Evolutionary conservation across 2,113 vertebrate genomes (phyloP).

Genomic region (Ciconia stormi): DNA sequence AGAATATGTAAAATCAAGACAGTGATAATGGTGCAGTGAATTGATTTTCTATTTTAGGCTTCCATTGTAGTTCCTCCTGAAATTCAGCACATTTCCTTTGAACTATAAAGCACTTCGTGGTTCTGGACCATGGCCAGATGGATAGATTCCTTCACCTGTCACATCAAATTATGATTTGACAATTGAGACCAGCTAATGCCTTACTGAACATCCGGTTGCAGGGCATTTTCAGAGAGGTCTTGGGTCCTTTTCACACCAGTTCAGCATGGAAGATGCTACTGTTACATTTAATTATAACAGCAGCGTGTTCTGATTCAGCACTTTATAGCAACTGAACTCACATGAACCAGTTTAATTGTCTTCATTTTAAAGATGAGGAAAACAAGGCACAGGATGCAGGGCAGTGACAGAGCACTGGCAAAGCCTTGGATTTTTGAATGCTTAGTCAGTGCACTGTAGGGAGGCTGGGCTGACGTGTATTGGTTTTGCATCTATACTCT

Average conservation of each 20-base stretch:
- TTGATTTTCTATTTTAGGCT: not conserved
- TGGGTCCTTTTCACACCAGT: not conserved
- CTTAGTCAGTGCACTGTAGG: not conserved
- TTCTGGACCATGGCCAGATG: not conserved
- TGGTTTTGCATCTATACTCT: not conserved
- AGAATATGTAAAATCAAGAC: not conserved
- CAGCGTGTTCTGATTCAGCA: not conserved
- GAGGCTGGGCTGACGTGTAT: fast-evolving
- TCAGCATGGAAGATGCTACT: not conserved
- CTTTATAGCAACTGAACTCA: not conserved
- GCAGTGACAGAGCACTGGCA: not conserved
- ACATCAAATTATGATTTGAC: not conserved
- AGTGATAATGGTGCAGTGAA: not conserved
- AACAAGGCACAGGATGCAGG: not conserved
- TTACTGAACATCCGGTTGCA: not conserved
- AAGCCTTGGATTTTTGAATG: not conserved
- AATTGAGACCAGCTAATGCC: not conserved
- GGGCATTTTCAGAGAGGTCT: not conserved
- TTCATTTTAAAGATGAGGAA: not conserved
- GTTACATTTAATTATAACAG: not conserved
- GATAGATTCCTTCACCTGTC: not conserved
- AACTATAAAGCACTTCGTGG: not conserved
- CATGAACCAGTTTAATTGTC: not conserved
- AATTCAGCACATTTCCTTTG: not conserved
- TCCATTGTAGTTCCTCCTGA: not conserved